Percentiles rank a stretch among this genome's conserved stretches.
Evolutionary conservation across 2,888 invertebrate species (phyloP).

Genomic region (Periphyllus acericola): DNA sequence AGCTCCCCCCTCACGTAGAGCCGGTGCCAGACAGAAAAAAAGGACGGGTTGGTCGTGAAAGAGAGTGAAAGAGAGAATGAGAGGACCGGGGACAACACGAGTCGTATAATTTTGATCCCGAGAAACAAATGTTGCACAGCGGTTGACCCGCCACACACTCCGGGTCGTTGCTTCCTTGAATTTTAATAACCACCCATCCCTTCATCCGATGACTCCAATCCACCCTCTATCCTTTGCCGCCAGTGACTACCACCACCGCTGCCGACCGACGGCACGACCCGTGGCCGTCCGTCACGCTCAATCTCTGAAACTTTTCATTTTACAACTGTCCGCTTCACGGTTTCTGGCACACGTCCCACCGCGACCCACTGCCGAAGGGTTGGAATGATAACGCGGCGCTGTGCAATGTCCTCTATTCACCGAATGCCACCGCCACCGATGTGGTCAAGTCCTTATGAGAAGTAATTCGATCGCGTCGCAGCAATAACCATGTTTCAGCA

Average conservation of each 20-base stretch:
- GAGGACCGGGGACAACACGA: constrained; percentile 10
- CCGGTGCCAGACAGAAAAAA: constrained; percentile 18
- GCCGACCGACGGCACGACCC: not conserved
- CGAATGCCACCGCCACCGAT: too few relatives aligned
- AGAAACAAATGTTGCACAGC: constrained; percentile 59
- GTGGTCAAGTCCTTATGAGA: too few relatives aligned
- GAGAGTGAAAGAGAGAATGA: not conserved
- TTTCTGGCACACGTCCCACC: not conserved
- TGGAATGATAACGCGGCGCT: too few relatives aligned
- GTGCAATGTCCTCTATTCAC: too few relatives aligned
- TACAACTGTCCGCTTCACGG: not conserved
- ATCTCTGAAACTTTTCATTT: constrained; percentile 48
- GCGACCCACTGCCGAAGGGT: not conserved
- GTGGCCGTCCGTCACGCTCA: constrained; percentile 16
- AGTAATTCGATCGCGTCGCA: too few relatives aligned
- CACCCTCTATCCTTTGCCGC: not conserved
- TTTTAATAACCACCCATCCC: constrained; percentile 54
- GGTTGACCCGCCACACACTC: constrained; percentile 25
- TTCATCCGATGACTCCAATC: not conserved
- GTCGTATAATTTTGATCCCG: constrained; percentile 53
- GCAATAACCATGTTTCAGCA: too few relatives aligned
- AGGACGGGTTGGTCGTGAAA: constrained; percentile 21
- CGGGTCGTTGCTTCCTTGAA: constrained; percentile 40
- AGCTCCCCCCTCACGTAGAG: too few relatives aligned
- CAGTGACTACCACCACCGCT: not conserved